phyloP scores from a whole-genome alignment of 2,113 vertebrate genomes.

The Lamprotornis superbus region DNA sequence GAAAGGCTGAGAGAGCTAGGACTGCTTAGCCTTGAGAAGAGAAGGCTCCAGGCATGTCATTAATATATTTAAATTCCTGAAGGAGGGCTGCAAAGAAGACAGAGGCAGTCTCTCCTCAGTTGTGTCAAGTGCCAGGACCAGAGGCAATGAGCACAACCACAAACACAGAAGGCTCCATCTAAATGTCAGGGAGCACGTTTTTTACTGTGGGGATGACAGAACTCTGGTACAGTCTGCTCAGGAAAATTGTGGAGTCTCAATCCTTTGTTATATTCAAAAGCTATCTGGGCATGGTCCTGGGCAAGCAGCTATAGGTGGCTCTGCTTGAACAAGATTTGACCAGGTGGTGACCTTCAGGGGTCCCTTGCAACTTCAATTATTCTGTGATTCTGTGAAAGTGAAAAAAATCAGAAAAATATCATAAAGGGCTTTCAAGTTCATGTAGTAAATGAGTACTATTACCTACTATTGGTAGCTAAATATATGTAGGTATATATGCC shows the following conservation, averaged over 20 bases:
- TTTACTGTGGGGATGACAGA: not conserved
- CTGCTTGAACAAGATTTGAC: not conserved
- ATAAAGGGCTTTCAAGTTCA: not conserved
- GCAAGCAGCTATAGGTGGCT: not conserved
- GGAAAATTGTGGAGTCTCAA: not conserved
- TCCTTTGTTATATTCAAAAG: not conserved
- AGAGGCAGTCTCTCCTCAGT: not conserved
- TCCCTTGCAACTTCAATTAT: not conserved
- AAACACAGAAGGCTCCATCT: not conserved
- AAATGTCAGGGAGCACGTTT: not conserved
- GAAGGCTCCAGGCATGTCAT: rapidly evolving
- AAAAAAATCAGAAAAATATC: not conserved
- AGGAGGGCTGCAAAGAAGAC: not conserved
- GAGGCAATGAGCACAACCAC: not conserved
- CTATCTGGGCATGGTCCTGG: not conserved
- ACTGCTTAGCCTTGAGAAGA: not conserved
- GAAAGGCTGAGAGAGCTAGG: not conserved
- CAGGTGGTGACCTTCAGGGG: not conserved
- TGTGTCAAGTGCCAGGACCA: not conserved
- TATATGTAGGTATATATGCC: not conserved
- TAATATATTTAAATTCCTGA: not conserved
- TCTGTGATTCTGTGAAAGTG: not conserved
- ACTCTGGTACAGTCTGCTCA: not conserved
- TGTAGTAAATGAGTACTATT: not conserved
- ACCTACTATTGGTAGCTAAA: not conserved